Base-by-base conservation (phyloP, 2,888 invertebrate genomes). In the Blomia tropicalis region DNA sequence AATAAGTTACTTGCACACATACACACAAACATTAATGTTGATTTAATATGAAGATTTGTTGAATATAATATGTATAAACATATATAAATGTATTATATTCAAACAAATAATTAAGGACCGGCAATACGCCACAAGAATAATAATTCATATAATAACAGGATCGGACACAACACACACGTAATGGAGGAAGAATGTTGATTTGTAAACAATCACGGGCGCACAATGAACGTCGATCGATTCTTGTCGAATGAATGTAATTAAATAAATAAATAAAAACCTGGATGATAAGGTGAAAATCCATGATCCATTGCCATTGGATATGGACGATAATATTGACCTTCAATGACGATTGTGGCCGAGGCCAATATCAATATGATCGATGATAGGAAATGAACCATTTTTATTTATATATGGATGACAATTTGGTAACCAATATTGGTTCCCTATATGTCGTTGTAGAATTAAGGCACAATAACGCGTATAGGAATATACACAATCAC, bases 301-400 rank as follows among this genome's bases (percentile, higher is more conserved):
- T 47, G 51, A n/a, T 47, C 51, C 51, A 47, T 47, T 14, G 56
- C 56, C 56, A 56, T 56, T 32, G 56, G 29, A 25, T 56, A 56
- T 14, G 56, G 56, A 11, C 56, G 56, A 36, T 22, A 56, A 31
- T 56, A 56, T 25, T 56, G 56, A 19, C 56, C 56, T 2, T 56
- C 11, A 27, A 56, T 30, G 14, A 25, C n/a, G 2, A 14, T 36
- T 3, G 27, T 22, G n/a, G 29, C 29, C 56, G 51, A 47, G 51
- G n/a, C 23, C 7, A 7, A 27, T 14, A 47, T 7, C 27, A 7
- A 27, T n/a, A 47, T n/a, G 7, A n/a, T 22, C n/a, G 51, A n/a
- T n/a, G 51, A 47, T 22, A 47, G 7, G 51, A 47, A 47, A n/a
- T 19, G 7, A 19, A 47, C 51, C 51, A 47, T 47, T n/a, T n/a